These are phyloP conservation scores for Drosophila sp. DNA, from an alignment of 1,140 invertebrate genomes.

Conservation along the genomic window DNA sequence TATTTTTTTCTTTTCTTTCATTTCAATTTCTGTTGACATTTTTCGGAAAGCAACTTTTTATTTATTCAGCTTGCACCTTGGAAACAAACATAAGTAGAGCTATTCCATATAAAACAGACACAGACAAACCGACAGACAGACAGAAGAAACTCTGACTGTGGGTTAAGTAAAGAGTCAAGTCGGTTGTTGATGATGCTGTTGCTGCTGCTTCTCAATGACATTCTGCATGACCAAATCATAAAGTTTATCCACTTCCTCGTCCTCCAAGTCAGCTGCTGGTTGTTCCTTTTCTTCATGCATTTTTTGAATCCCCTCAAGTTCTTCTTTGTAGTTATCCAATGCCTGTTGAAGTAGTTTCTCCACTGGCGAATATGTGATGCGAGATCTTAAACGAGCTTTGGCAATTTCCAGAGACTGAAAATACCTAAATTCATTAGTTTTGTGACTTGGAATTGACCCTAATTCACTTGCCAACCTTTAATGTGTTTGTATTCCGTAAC, in stretches of 20 bases:
- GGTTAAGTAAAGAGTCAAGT: conserved; percentile 17
- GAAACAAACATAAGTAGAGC: conserved; percentile 21
- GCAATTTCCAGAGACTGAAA: conserved; percentile 74
- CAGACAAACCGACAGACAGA: neutral
- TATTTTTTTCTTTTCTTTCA: conserved; percentile 1
- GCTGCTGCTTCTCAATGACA: conserved; percentile 48
- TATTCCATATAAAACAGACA: conserved; percentile 39
- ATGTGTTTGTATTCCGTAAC: conserved; percentile 65
- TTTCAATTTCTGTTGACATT: conserved; percentile 14
- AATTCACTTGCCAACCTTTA: conserved; percentile 57
- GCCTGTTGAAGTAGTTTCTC: conserved; percentile 73
- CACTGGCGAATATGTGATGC: conserved; percentile 75
- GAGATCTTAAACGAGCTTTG: conserved; percentile 76
- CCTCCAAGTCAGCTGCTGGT: neutral
- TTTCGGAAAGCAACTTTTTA: conserved; percentile 39
- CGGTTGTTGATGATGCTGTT: conserved; percentile 30
- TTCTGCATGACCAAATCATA: conserved; percentile 69
- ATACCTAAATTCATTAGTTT: neutral
- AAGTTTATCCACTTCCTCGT: conserved; percentile 34
- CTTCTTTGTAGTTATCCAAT: conserved; percentile 68
- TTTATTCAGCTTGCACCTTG: conserved; percentile 68
- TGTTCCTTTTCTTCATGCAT: conserved; percentile 3
- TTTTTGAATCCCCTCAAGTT: conserved; percentile 45
- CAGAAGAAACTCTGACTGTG: neutral
- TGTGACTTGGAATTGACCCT: neutral